Evolutionary conservation across 2,113 vertebrate species (phyloP).

Genomic region (Chaenocephalus aceratus): DNA sequence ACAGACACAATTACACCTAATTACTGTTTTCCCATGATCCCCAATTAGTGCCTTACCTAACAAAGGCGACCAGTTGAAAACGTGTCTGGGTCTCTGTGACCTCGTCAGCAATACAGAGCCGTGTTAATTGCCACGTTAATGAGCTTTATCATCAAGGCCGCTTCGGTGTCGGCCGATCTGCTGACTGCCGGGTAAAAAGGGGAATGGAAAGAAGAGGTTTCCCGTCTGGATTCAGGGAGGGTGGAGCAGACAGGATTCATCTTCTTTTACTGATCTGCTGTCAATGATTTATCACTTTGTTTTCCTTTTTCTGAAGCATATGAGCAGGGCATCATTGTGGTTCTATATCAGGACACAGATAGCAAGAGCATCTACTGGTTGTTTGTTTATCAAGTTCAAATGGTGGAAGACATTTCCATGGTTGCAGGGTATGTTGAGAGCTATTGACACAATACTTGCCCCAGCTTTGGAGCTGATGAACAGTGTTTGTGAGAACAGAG

Average conservation of each 20-base stretch:
- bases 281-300: conserved; percentile 67
- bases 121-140: conserved; percentile 72
- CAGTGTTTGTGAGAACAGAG: not conserved
- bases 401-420: conserved; percentile 25
- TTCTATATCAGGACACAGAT: conserved; percentile 28
- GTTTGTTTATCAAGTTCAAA: conserved; percentile 47
- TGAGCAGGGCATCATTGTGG: conserved; percentile 22
- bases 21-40: conserved; percentile 29
- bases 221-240: conserved; percentile 34
- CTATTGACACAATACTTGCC: conserved; percentile 19
- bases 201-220: conserved; percentile 21
- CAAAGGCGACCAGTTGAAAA: not conserved
- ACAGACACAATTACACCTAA: conserved; percentile 27
- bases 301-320: conserved; percentile 57
- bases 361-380: conserved; percentile 14
- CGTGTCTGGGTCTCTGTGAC: conserved; percentile 16
- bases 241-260: conserved; percentile 56
- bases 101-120: conserved; percentile 51
- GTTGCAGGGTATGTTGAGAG: not conserved
- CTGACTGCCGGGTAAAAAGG: conserved; percentile 52
- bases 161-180: conserved; percentile 37
- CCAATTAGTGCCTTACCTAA: not conserved
- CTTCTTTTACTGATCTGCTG: conserved; percentile 49
- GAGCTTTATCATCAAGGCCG: conserved; percentile 61
- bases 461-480: not conserved